phyloP scores from a whole-genome alignment of 2,888 invertebrate species.

The Syrista parreyssii region DNA sequence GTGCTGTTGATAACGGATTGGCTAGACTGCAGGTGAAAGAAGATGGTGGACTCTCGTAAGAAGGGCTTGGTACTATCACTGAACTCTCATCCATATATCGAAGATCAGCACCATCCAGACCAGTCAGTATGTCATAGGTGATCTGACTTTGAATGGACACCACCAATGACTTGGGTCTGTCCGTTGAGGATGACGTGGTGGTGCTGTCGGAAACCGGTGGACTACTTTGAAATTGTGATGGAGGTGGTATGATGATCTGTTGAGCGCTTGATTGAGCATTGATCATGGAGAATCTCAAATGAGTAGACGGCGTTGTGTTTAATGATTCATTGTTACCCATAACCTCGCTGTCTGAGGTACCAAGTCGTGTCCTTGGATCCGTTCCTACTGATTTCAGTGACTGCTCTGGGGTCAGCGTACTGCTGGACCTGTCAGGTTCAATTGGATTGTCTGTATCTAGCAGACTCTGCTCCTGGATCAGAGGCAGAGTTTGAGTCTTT shows the following conservation, averaged over 20 bases:
- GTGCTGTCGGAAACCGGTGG: slow-evolving; percentile 76
- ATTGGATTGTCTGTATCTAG: slow-evolving; percentile 72
- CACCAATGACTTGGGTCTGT: slow-evolving; percentile 47
- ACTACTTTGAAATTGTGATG: slow-evolving; percentile 78
- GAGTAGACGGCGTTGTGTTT: slow-evolving; percentile 47
- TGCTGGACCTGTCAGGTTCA: slow-evolving; percentile 57
- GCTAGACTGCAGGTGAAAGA: slow-evolving; percentile 66
- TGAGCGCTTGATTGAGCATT: slow-evolving; percentile 37
- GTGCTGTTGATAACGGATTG: slow-evolving; percentile 68
- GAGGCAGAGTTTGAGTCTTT: slow-evolving; percentile 66
- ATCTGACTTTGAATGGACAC: slow-evolving; percentile 70
- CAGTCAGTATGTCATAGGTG: slow-evolving; percentile 81
- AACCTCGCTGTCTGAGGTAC: slow-evolving; percentile 6
- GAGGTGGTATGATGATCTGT: slow-evolving; percentile 80
- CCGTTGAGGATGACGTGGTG: slow-evolving; percentile 55
- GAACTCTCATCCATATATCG: slow-evolving; percentile 94
- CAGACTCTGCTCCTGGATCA: slow-evolving; percentile 74
- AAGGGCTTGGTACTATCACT: slow-evolving; percentile 82
- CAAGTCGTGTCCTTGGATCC: slow-evolving; percentile 14
- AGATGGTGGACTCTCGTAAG: slow-evolving; percentile 81
- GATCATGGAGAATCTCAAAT: slow-evolving; percentile 39
- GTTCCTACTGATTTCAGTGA: slow-evolving; percentile 46
- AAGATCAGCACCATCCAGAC: slow-evolving; percentile 87
- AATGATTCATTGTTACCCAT: slow-evolving; percentile 18
- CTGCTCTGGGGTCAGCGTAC: slow-evolving; percentile 62